A percentile compares a stretch with the other conserved stretches of the same genome.
phyloP scores from a whole-genome alignment of 1,140 invertebrate genomes.

The Caenorhabditis tropicalis region DNA sequence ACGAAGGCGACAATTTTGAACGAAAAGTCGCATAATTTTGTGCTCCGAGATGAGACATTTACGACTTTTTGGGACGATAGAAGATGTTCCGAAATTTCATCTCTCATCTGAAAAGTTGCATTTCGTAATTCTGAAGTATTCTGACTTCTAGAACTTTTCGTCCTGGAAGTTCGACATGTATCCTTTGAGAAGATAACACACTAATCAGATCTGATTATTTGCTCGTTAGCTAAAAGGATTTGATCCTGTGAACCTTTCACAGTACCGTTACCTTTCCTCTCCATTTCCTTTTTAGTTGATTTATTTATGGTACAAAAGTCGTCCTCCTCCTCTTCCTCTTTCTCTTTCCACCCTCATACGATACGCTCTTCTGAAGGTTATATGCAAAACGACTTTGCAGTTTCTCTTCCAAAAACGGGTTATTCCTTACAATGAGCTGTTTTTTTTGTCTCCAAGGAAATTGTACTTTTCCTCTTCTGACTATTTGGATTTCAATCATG shows the following conservation, averaged over 20 bases:
- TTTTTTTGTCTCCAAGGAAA: not conserved
- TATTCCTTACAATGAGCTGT: not conserved
- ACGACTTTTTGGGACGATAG: not conserved
- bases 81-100: too few species aligned
- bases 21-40: not conserved
- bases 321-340: not conserved
- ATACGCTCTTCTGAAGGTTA: constrained; percentile 26
- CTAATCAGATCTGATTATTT: too few species aligned
- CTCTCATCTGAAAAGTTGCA: too few species aligned
- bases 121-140: too few species aligned
- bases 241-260: too few species aligned
- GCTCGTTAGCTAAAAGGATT: too few species aligned
- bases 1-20: not conserved
- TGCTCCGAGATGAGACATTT: not conserved
- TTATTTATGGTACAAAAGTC: constrained; percentile 12
- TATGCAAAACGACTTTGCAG: not conserved
- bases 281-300: constrained; percentile 1
- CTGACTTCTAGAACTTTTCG: too few species aligned
- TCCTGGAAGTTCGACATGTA: too few species aligned
- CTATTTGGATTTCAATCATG: too few species aligned
- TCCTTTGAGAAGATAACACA: too few species aligned
- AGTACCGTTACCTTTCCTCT: not conserved
- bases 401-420: not conserved
- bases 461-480: too few species aligned
- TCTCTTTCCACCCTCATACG: not conserved